A percentile compares a stretch with the other conserved stretches of the same genome.
These are phyloP conservation scores for Amphiura filiformis DNA, from an alignment of 35 echinoderm and acorn worm species.

Conservation along the genomic window DNA sequence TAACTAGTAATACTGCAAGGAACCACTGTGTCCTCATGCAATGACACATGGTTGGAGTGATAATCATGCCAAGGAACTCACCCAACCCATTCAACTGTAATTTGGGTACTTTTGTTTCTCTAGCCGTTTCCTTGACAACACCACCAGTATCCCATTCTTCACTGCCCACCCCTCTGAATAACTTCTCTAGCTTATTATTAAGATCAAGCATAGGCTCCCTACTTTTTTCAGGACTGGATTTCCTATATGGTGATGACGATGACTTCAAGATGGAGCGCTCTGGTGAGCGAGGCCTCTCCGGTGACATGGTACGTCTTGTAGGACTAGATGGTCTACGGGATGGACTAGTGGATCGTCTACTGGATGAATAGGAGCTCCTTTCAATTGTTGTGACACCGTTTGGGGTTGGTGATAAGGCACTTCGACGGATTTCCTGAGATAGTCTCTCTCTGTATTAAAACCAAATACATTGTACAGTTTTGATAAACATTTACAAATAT, in stretches of 20 bases:
- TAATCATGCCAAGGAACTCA: too few relatives aligned
- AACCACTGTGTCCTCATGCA: too few relatives aligned
- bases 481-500: slow-evolving; percentile 1
- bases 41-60: too few relatives aligned
- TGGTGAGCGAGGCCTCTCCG: slow-evolving; percentile 53
- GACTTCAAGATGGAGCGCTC: slow-evolving; percentile 76
- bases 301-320: slow-evolving; percentile 46
- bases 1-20: too few relatives aligned
- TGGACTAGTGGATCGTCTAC: not conserved
- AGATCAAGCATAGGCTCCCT: not conserved
- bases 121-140: not conserved
- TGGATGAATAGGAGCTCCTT: not conserved
- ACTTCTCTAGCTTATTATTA: not conserved
- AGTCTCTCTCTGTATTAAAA: slow-evolving; percentile 80
- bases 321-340: slow-evolving; percentile 48
- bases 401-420: slow-evolving; percentile 32
- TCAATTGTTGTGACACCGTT: slow-evolving; percentile 14
- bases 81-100: not conserved
- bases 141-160: not conserved
- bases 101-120: not conserved
- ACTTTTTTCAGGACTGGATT: slow-evolving; percentile 50
- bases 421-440: slow-evolving; percentile 75
- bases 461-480: too few relatives aligned
- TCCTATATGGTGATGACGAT: slow-evolving; percentile 23
- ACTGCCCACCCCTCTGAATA: not conserved